Percentiles rank a stretch among this genome's conserved stretches.
Evolutionary conservation across 2,888 invertebrate genomes (phyloP).

Genomic region (Ceriagrion tenellum): DNA sequence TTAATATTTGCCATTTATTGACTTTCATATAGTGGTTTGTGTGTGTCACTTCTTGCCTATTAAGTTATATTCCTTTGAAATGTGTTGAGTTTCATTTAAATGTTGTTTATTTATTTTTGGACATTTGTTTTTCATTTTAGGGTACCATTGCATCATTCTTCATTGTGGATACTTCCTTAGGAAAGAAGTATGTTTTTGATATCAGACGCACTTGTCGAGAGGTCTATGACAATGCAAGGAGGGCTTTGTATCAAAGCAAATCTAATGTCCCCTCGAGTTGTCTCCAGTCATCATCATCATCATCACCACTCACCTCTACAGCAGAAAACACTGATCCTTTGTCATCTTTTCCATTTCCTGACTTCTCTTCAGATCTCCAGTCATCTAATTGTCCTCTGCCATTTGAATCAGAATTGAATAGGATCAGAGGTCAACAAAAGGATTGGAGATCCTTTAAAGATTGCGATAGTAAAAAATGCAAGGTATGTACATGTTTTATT

Average conservation of each 20-base stretch:
- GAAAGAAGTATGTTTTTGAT: constrained; percentile 95
- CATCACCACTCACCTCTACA: not conserved
- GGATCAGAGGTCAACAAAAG: not conserved
- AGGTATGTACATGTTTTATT: constrained; percentile 14
- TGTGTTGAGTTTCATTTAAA: too few species aligned
- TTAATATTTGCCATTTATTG: too few species aligned
- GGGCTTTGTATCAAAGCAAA: constrained; percentile 83
- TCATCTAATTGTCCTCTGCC: constrained; percentile 17
- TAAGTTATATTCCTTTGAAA: too few species aligned
- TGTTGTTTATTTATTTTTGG: too few species aligned
- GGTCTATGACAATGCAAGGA: constrained; percentile 92
- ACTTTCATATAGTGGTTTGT: too few species aligned
- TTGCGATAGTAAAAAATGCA: constrained; percentile 68
- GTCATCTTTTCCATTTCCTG: constrained; percentile 53
- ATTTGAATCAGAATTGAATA: constrained; percentile 29
- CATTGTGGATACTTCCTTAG: constrained; percentile 91
- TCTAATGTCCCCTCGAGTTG: constrained; percentile 22
- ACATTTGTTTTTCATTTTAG: constrained; percentile 75
- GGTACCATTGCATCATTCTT: constrained; percentile 95
- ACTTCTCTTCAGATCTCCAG: constrained; percentile 38
- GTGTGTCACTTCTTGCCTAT: too few species aligned
- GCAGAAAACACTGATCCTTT: not conserved
- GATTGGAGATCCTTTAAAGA: constrained; percentile 46
- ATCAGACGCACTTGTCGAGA: constrained; percentile 93
- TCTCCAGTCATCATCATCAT: constrained; percentile 53